phyloP scores from a whole-genome alignment of 2,113 vertebrate species.

The Podarcis muralis region DNA sequence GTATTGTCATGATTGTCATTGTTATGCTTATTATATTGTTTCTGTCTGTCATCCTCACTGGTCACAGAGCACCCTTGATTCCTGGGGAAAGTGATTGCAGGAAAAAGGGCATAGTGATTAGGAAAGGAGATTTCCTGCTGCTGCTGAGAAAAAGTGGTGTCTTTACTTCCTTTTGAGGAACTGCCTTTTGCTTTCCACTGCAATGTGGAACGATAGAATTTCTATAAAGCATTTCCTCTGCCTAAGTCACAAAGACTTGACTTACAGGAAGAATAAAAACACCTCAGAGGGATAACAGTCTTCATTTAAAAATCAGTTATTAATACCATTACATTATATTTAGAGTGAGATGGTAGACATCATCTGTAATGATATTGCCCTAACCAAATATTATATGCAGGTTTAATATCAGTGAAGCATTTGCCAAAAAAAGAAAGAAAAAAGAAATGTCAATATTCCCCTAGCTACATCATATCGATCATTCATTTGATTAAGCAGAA shows the following conservation, averaged over 20 bases:
- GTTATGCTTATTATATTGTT: background rate
- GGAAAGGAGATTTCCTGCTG: background rate
- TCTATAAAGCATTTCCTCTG: slow-evolving; percentile 14
- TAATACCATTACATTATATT: background rate
- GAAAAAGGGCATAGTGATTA: background rate
- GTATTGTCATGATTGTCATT: background rate
- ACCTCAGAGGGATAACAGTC: slow-evolving; percentile 17
- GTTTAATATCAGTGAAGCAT: slow-evolving; percentile 28
- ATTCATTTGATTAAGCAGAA: slow-evolving; percentile 55
- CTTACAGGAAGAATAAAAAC: slow-evolving; percentile 5
- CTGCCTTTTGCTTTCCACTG: background rate
- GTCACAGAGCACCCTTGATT: background rate
- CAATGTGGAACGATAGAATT: background rate
- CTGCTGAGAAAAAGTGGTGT: background rate
- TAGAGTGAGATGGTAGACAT: background rate
- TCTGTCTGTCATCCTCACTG: background rate
- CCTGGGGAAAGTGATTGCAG: background rate
- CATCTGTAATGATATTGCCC: slow-evolving; percentile 1
- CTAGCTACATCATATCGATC: slow-evolving; percentile 50
- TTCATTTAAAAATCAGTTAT: slow-evolving; percentile 40
- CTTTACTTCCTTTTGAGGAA: background rate
- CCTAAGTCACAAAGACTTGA: slow-evolving; percentile 7
- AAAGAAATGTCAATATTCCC: slow-evolving; percentile 36
- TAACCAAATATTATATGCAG: slow-evolving; percentile 32
- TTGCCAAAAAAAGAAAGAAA: slow-evolving; percentile 23